A percentile compares a stretch with the other conserved stretches of the same genome.
Conservation (phyloP, 1,140 invertebrate species). For the Diabrotica virgifera region DNA sequence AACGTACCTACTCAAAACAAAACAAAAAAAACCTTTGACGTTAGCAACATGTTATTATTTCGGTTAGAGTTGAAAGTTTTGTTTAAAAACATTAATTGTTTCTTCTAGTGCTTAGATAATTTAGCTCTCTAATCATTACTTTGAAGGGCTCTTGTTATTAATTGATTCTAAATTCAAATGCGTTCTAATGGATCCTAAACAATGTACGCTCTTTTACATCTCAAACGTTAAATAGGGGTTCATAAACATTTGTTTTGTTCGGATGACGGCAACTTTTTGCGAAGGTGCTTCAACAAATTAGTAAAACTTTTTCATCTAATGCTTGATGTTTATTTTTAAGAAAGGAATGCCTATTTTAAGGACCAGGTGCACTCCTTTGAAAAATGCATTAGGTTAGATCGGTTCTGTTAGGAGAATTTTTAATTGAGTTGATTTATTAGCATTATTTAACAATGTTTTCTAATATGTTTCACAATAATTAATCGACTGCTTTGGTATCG, state of each 20-base stretch:
- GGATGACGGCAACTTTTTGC: not conserved
- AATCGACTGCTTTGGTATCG: too few species aligned
- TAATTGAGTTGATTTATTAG: too few species aligned
- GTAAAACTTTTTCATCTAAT: not conserved
- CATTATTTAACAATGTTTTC: too few species aligned
- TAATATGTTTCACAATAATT: too few species aligned
- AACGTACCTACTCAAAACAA: not conserved
- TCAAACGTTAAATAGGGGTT: too few species aligned
- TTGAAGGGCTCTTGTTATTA: not conserved
- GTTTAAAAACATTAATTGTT: not conserved
- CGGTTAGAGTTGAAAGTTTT: not conserved
- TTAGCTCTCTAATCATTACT: not conserved
- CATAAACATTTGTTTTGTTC: too few species aligned
- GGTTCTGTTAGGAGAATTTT: too few species aligned
- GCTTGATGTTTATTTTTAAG: not conserved
- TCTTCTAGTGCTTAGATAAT: not conserved
- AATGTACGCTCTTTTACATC: not conserved
- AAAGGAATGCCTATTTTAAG: too few species aligned
- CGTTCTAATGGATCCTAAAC: not conserved
- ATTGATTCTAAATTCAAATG: conserved; percentile 1
- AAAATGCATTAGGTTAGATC: too few species aligned
- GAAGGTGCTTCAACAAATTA: not conserved
- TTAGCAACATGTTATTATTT: not conserved
- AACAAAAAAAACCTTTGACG: not conserved
- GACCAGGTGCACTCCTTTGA: too few species aligned